Evolutionary conservation across 2,113 vertebrate species (phyloP).

Genomic region (Campylomormyrus numenius): DNA sequence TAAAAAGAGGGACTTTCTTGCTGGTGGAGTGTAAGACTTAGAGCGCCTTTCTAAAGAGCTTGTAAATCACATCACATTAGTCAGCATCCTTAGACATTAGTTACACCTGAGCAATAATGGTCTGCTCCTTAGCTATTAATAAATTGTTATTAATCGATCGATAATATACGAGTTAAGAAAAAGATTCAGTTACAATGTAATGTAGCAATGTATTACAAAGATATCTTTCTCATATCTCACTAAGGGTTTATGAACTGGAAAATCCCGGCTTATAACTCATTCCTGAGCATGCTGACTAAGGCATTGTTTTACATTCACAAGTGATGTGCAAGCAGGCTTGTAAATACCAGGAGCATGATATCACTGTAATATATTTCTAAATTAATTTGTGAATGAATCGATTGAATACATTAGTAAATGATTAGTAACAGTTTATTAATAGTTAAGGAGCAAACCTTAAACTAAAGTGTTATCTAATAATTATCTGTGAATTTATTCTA

Average conservation of each 20-base stretch:
- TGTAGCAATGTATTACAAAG: neutral
- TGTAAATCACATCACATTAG: neutral
- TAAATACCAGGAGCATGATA: neutral
- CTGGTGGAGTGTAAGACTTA: neutral
- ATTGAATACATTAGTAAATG: neutral
- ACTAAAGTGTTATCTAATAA: neutral
- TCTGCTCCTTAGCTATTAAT: neutral
- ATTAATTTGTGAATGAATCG: neutral
- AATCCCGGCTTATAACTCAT: neutral
- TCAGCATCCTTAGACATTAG: neutral
- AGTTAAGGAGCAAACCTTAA: neutral
- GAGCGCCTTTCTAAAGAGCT: neutral
- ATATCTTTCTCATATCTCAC: neutral
- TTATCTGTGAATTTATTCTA: neutral
- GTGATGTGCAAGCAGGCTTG: neutral
- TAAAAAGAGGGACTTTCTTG: neutral
- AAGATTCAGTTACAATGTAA: neutral
- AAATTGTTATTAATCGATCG: neutral
- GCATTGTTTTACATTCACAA: neutral
- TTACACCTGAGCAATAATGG: neutral
- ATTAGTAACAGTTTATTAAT: neutral
- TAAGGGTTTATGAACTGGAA: neutral
- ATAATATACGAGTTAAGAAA: neutral
- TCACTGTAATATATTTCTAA: neutral
- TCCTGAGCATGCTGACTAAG: neutral